These are phyloP conservation scores for Danaus chrysippus DNA, from an alignment of 2,888 invertebrate species.

Conservation along the genomic window DNA sequence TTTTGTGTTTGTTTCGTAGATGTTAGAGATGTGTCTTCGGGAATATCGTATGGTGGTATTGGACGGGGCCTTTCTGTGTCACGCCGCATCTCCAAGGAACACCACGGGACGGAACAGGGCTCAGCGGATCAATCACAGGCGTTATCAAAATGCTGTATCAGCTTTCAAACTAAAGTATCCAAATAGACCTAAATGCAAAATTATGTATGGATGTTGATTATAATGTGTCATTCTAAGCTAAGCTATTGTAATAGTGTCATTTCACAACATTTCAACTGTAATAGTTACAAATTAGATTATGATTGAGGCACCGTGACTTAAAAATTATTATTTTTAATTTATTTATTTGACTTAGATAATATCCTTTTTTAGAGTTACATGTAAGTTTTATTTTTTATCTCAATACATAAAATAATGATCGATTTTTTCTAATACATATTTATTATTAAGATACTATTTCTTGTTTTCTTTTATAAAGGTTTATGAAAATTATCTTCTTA, in stretches of 20 bases:
- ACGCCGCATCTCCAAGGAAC: conserved; percentile 73
- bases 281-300: too few species aligned
- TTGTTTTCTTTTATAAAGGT: too few species aligned
- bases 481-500: too few species aligned
- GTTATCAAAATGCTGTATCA: conserved; percentile 71
- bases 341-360: too few species aligned
- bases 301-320: too few species aligned
- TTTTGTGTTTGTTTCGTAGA: conserved; percentile 62
- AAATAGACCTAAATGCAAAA: conserved; percentile 60
- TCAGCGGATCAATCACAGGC: conserved; percentile 60
- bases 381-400: too few species aligned
- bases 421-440: too few species aligned
- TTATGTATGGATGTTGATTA: conserved; percentile 46
- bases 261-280: not conserved
- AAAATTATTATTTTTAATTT: too few species aligned
- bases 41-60: conserved; percentile 85
- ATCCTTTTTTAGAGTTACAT: too few species aligned
- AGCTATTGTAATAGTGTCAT: not conserved
- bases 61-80: conserved; percentile 86
- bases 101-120: conserved; percentile 45
- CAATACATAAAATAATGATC: too few species aligned
- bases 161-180: conserved; percentile 68
- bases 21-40: conserved; percentile 87
- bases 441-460: too few species aligned
- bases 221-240: not conserved